Percentiles rank a stretch among this genome's conserved stretches.
Evolutionary conservation across 2,113 vertebrate genomes (phyloP).

Genomic region (Lanius ludovicianus): DNA sequence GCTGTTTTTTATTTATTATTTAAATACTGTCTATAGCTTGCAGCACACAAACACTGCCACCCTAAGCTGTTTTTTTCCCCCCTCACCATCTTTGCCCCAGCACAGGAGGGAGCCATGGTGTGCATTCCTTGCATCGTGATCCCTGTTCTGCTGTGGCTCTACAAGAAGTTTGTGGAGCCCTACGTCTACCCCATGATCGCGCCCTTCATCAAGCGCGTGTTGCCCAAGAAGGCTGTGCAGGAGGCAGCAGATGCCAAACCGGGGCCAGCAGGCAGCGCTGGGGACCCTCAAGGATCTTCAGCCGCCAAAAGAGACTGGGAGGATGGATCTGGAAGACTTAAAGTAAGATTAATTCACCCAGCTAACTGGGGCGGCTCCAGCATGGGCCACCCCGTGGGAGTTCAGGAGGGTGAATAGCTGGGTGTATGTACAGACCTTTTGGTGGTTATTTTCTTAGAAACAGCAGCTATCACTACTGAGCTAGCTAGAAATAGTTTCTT

Average conservation of each 20-base stretch:
- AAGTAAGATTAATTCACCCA: constrained; percentile 63
- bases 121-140: constrained; percentile 98
- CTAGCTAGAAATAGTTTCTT: neutral
- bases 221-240: constrained; percentile 79
- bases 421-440: neutral
- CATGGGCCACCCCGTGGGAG: accelerated
- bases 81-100: neutral
- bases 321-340: neutral
- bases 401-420: neutral
- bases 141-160: constrained; percentile 93
- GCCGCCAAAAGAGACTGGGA: accelerated
- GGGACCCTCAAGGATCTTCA: neutral
- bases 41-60: accelerated
- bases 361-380: neutral
- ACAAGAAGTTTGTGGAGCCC: constrained; percentile 95
- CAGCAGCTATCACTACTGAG: neutral
- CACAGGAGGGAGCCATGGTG: constrained; percentile 80
- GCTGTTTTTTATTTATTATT: neutral
- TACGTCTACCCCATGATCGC: constrained; percentile 88
- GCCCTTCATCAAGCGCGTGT: constrained; percentile 82
- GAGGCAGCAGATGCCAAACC: constrained; percentile 32
- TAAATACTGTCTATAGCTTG: accelerated
- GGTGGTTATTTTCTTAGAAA: neutral
- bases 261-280: constrained; percentile 25
- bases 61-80: neutral